Evolutionary conservation across 2,888 invertebrate genomes (phyloP).

Genomic region (Aricia artaxerxes): DNA sequence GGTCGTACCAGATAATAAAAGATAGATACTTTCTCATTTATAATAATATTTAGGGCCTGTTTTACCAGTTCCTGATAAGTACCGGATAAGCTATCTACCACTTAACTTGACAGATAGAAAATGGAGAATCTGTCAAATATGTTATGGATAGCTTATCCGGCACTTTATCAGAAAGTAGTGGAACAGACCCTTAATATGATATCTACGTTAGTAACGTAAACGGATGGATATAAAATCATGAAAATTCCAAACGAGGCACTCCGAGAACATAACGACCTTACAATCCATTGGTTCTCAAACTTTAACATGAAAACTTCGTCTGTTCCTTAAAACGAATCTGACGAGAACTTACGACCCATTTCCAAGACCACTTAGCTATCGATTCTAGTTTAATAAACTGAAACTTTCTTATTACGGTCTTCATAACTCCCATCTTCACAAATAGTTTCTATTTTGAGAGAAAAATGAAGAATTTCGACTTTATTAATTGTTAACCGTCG

Average conservation of each 20-base stretch:
- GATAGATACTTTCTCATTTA: no score
- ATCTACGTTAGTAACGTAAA: no score
- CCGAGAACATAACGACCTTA: not conserved
- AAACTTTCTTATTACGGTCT: not conserved
- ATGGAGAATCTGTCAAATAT: no score
- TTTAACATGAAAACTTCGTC: constrained; percentile 21
- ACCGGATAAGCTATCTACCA: no score
- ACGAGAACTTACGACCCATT: constrained; percentile 16
- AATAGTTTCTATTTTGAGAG: not conserved
- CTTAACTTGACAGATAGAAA: no score
- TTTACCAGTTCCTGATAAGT: no score
- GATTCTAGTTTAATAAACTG: constrained; percentile 23
- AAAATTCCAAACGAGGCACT: not conserved
- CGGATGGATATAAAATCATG: not conserved
- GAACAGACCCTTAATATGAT: no score
- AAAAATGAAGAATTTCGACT: not conserved
- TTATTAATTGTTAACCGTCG: no score
- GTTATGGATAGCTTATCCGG: no score
- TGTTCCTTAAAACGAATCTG: constrained; percentile 14
- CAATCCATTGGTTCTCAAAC: constrained; percentile 17
- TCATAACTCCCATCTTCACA: constrained; percentile 11
- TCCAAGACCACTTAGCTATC: constrained; percentile 18
- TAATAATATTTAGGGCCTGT: no score
- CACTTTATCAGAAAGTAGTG: no score
- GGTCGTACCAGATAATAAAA: no score